phyloP scores from a whole-genome alignment of 1,140 invertebrate species.

The Caenorhabditis inopinata region DNA sequence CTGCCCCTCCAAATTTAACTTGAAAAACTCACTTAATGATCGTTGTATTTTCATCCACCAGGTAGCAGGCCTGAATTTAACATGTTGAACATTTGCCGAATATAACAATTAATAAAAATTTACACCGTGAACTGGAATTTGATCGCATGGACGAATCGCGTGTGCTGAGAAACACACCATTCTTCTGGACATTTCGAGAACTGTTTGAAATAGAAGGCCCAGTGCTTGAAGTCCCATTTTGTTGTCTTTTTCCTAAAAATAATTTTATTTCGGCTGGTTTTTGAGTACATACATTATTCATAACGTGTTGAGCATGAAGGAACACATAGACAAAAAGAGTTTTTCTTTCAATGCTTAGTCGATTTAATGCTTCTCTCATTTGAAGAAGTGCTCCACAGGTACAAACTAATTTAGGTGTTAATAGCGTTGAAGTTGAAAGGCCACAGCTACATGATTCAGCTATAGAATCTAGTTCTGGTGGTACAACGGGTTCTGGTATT shows the following conservation, averaged over 20 bases:
- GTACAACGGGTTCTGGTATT: slow-evolving; percentile 34
- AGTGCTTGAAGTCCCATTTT: slow-evolving; percentile 48
- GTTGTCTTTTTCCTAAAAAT: slow-evolving; percentile 39
- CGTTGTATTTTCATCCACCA: not conserved
- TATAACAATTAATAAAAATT: not conserved
- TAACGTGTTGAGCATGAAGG: slow-evolving; percentile 35
- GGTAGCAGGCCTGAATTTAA: not conserved
- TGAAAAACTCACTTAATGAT: slow-evolving; percentile 25
- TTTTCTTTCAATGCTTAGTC: not conserved
- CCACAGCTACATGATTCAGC: slow-evolving; percentile 26
- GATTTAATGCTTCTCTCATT: not conserved
- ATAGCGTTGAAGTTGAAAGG: not conserved
- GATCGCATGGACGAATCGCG: not conserved
- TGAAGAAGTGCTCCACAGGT: not conserved
- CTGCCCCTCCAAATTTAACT: no score
- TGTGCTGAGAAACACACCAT: slow-evolving; percentile 37
- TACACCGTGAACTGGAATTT: not conserved
- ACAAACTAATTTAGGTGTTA: not conserved
- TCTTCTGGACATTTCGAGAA: slow-evolving; percentile 41
- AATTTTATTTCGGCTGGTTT: no score
- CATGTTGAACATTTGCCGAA: not conserved
- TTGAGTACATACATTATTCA: slow-evolving; percentile 1
- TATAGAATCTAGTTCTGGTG: not conserved
- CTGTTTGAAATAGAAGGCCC: slow-evolving; percentile 43
- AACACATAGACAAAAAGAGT: slow-evolving; percentile 36